These are phyloP conservation scores for Dendropsophus ebraccatus DNA, from an alignment of 2,113 vertebrate species.

Conservation along the genomic window DNA sequence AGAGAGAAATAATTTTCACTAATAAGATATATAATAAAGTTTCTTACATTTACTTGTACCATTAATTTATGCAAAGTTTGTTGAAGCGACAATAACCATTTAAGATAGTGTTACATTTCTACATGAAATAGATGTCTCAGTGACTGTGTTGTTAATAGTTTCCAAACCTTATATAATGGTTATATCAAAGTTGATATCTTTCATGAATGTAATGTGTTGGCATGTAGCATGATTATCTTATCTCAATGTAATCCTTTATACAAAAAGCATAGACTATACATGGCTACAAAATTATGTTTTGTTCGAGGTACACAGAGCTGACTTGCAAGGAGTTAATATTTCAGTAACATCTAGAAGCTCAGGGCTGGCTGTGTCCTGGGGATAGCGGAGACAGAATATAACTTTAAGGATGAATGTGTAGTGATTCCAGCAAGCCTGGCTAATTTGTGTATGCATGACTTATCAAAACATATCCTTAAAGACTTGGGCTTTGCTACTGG, in stretches of 20 bases:
- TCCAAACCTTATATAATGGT: no score
- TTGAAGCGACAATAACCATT: no score
- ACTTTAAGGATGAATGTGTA: slow-evolving; percentile 49
- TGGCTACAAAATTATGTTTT: not conserved
- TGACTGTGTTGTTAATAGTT: no score
- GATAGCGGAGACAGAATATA: slow-evolving; percentile 51
- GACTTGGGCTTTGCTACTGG: slow-evolving; percentile 48
- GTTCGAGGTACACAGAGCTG: not conserved
- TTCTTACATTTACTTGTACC: no score
- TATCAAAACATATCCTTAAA: slow-evolving; percentile 48
- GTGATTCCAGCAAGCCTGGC: slow-evolving; percentile 41
- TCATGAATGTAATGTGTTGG: no score
- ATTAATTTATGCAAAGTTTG: no score
- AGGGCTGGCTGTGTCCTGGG: slow-evolving; percentile 43
- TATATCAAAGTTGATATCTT: no score
- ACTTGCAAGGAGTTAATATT: slow-evolving; percentile 47
- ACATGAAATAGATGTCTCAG: no score
- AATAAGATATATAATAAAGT: no score
- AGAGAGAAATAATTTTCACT: no score
- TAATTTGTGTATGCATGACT: slow-evolving; percentile 50
- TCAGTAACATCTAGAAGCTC: slow-evolving; percentile 28
- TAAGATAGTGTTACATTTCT: no score
- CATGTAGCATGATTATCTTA: not conserved
- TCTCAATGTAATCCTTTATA: not conserved
- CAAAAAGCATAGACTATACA: not conserved